A percentile compares a stretch with the other conserved stretches of the same genome.
phyloP scores from a whole-genome alignment of 2,113 vertebrate genomes.

The Gallinago undulata region DNA sequence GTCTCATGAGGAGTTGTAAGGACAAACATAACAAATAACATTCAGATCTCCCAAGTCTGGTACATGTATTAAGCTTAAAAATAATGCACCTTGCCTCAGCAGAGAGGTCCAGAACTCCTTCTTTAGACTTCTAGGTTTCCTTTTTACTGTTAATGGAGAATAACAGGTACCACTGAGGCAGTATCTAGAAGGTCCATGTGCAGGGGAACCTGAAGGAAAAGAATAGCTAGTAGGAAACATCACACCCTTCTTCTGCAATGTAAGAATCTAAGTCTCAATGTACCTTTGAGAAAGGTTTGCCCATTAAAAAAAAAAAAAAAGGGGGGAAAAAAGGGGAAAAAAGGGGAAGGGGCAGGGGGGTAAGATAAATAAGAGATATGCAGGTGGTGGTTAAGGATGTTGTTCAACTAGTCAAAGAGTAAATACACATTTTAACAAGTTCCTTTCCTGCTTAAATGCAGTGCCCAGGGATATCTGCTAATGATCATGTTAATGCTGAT shows the following conservation, averaged over 20 bases:
- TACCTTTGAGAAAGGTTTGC: background rate
- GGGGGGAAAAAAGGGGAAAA: background rate
- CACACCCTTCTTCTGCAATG: background rate
- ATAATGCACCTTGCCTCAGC: background rate
- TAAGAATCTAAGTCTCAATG: background rate
- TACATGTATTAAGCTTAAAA: background rate
- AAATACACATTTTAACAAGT: background rate
- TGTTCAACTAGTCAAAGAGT: background rate
- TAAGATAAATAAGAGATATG: background rate
- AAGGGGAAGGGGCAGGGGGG: no score
- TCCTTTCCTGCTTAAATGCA: background rate
- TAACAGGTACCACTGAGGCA: background rate
- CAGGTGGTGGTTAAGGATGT: background rate
- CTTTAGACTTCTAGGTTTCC: background rate
- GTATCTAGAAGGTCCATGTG: background rate
- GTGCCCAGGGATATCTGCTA: background rate
- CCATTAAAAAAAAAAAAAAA: background rate
- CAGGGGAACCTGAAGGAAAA: background rate
- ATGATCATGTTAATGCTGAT: background rate
- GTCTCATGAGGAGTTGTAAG: background rate
- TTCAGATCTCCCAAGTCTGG: background rate
- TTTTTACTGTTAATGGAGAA: background rate
- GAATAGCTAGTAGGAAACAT: background rate
- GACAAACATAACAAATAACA: background rate
- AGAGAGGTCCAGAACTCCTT: background rate